phyloP scores from a whole-genome alignment of 2,888 invertebrate genomes.

The Himalopsyche tibetana region DNA sequence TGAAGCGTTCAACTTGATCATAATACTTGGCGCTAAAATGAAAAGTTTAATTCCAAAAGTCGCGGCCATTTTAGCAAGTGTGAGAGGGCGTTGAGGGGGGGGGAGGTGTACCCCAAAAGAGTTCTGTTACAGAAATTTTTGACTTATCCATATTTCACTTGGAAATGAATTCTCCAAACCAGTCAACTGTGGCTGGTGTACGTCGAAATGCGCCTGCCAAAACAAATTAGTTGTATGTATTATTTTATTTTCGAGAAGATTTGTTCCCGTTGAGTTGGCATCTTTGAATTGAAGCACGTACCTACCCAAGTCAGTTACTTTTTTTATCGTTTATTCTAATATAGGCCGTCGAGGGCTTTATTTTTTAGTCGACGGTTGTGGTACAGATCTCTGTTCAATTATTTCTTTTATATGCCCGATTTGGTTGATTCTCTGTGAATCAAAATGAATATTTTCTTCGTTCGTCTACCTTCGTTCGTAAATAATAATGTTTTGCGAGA shows the following conservation, averaged over 20 bases:
- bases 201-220: conserved; percentile 47
- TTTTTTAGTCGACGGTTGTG: conserved; percentile 47
- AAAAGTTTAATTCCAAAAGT: conserved; percentile 16
- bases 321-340: conserved; percentile 54
- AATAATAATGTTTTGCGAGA: conserved; percentile 20
- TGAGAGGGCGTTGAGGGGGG: not conserved
- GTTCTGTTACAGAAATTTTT: not conserved
- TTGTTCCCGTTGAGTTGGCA: conserved; percentile 41
- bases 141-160: conserved; percentile 12
- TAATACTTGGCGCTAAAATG: conserved; percentile 21
- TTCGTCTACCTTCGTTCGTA: conserved; percentile 4
- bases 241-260: conserved; percentile 19
- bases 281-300: conserved; percentile 57
- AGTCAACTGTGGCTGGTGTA: conserved; percentile 8
- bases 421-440: conserved; percentile 9
- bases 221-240: conserved; percentile 50
- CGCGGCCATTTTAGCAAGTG: conserved; percentile 2
- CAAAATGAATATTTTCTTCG: conserved; percentile 26
- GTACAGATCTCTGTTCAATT: conserved; percentile 53
- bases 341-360: conserved; percentile 43
- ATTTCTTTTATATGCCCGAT: conserved; percentile 46
- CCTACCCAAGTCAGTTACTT: conserved; percentile 45
- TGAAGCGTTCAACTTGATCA: conserved; percentile 5
- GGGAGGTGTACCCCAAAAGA: too few species aligned
- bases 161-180: conserved; percentile 17